Conservation (phyloP, 2,113 vertebrate species). For the Mustela nigripes region DNA sequence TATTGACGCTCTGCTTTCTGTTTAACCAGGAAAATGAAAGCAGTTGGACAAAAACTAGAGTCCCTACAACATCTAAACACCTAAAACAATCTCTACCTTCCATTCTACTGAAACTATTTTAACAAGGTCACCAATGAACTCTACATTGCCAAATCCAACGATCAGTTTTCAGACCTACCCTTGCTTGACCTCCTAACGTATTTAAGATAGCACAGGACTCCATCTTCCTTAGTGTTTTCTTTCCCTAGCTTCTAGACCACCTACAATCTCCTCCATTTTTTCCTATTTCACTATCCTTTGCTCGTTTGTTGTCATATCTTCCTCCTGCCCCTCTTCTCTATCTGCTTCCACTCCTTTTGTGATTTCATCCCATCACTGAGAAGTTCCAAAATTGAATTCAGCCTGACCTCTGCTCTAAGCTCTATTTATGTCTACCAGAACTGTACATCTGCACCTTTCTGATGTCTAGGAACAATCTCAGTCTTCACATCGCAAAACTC, state of each 20-base stretch:
- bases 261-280: not conserved
- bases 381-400: not conserved
- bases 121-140: not conserved
- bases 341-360: not conserved
- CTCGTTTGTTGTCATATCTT: not conserved
- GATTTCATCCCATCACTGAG: not conserved
- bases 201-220: not conserved
- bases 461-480: not conserved
- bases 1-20: not conserved
- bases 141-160: not conserved
- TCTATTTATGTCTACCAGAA: not conserved
- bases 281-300: not conserved
- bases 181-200: not conserved
- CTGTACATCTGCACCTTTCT: not conserved
- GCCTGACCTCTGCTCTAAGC: not conserved
- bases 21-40: not conserved
- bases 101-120: not conserved
- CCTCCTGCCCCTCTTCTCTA: not conserved
- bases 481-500: not conserved
- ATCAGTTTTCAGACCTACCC: not conserved
- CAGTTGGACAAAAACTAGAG: not conserved
- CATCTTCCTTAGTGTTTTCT: not conserved
- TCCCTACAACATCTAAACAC: not conserved
- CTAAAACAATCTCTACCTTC: not conserved
- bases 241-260: not conserved